Conservation (phyloP, 2,797 vertebrate genomes). For the Eptatretus atami region DNA sequence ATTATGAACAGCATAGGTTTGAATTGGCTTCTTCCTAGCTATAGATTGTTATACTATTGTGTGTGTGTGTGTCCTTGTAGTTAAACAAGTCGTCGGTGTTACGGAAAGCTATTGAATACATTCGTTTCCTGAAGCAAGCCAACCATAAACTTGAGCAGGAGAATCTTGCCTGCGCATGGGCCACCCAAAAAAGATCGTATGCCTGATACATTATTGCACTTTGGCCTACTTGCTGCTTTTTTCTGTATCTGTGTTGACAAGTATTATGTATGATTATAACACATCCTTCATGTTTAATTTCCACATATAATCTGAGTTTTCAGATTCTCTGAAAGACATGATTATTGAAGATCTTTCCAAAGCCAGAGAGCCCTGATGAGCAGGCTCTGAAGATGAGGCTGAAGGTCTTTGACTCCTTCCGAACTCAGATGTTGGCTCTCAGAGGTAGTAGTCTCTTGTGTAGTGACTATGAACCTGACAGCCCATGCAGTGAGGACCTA, state of each 20-base stretch:
- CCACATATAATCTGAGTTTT: neutral
- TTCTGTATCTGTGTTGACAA: no score
- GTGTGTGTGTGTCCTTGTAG: conserved; percentile 13
- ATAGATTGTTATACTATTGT: no score
- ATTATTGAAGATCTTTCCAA: conserved; percentile 18
- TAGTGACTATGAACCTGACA: conserved; percentile 79
- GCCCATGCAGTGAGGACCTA: conserved; percentile 35
- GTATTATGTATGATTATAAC: no score
- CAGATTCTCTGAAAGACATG: conserved; percentile 61
- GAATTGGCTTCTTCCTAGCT: no score
- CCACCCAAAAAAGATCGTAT: conserved; percentile 56
- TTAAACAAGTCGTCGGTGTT: conserved; percentile 78
- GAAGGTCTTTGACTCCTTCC: conserved; percentile 47
- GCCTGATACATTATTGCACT: conserved; percentile 11
- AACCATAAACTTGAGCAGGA: conserved; percentile 93
- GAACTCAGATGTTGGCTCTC: conserved; percentile 49
- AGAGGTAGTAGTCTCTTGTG: conserved; percentile 37
- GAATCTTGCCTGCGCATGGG: conserved; percentile 47
- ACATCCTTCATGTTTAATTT: no score
- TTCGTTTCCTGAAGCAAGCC: conserved; percentile 57
- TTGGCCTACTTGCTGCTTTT: no score
- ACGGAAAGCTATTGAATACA: conserved; percentile 73
- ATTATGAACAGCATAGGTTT: no score
- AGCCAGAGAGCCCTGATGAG: conserved; percentile 19
- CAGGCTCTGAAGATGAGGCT: conserved; percentile 22